Evolutionary conservation across 2,113 vertebrate genomes (phyloP), one percentile per base, ranked within the genome.

Genomic region (Paradisaea rubra): DNA sequence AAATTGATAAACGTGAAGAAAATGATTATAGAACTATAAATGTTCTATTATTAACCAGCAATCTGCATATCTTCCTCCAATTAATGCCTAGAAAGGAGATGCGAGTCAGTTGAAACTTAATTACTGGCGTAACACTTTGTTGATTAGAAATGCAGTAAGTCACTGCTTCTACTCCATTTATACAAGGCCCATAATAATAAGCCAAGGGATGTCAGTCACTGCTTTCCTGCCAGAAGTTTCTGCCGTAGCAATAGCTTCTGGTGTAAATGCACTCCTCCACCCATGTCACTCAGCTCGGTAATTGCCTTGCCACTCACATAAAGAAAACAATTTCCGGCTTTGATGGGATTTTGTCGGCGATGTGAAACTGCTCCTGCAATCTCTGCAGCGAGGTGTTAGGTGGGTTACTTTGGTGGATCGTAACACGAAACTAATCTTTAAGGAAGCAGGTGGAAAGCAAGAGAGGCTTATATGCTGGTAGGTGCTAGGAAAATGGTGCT

Each of bases 11-110:
- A 97, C 74, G 88, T 6, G 72, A 97, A 97, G 94, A 97, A 97
- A 97, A 93, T 74, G 74, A 97, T 97, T 97, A 89, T 82, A 97
- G 95, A 98, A 97, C 91, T 88, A 79, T 97, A 97, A 95, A 86
- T 89, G 95, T 97, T 97, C 96, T 97, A 96, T 98, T 97, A 98
- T 97, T 97, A 97, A 96, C 90, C 54, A 91, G 63, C 81, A 96
- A 97, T 97, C 95, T 97, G 95, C 97, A 95, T 97, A 91, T 95
- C 93, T 94, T 42, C 37, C 81, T 88, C 93, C 96, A 97, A 95
- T 98, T 98, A 98, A 97, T 96, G 95, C 90, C 89, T 94, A 95
- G 81, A 96, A 95, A 93, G 92, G 87, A 95, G 95, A 94, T 87
- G 68, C 12, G 6, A 98, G 96, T 96, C 95, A 84, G 95, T 93